Base-by-base conservation (phyloP, 1,140 invertebrate species). In the Caenorhabditis tropicalis region DNA sequence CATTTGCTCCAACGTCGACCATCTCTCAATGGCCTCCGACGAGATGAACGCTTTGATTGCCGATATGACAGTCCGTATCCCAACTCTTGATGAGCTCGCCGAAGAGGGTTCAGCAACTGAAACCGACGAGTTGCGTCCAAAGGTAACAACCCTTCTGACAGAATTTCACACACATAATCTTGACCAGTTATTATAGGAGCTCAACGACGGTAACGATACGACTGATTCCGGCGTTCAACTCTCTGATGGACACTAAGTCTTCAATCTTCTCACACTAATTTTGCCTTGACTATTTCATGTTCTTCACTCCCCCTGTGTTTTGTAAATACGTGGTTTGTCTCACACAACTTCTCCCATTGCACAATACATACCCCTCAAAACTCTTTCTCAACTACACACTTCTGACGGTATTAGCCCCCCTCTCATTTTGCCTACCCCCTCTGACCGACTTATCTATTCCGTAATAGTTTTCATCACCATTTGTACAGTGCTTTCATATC, bases 31-130 rank as follows among this genome's bases (percentile, higher is more conserved):
- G 15, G 83, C 87, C 2, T 90, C 88, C 6, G 89, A 90, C 46
- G 90, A 90, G 31, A 91, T 91, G 89, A 84, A 86, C 9, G 89
- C 89, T n/a, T 86, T 91, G 10, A 82, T 90, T 24, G 90, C 88
- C 21, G 90, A 89, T 31, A 82, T 90, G 29, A 90, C 86, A n/a
- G 49, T 86, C 15, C 65, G 82, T 19, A 70, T 86, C 4, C 82
- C 82, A 29, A 79, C 85, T 9, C 81, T 86, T 24, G 74, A 84
- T 39, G 82, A 85, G 15, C 24, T 81, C 3, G 48, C 43, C 2
- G 85, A 86, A 43, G 82, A 82, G n/a, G 84, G 58, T 19, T 58
- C 36, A 2, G 49, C 56, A 4, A 84, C 65, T 19, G 58, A 85
- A 19, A 65, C 84, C 5, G 53, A 84, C 19, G 65, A 74, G 65